Percentiles rank a stretch among this genome's conserved stretches.
Evolutionary conservation across 2,888 invertebrate species (phyloP).

Genomic region (Hydroisotoma schaefferi): DNA sequence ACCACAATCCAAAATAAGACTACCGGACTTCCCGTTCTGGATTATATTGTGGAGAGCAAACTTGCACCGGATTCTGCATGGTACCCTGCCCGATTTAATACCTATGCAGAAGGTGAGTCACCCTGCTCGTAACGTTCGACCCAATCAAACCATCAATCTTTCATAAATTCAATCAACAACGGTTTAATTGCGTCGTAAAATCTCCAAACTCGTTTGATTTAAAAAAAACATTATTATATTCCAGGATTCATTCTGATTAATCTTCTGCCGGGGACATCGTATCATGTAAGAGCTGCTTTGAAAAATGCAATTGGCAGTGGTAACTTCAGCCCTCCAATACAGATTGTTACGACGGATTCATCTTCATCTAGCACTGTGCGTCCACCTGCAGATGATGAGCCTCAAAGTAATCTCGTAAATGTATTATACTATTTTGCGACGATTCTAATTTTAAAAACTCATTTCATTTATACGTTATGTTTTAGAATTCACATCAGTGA

Average conservation of each 20-base stretch:
- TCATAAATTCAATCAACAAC: background rate
- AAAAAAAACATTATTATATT: background rate
- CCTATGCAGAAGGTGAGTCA: conserved; percentile 27
- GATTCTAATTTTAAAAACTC: conserved; percentile 2
- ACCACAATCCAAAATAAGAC: conserved; percentile 4
- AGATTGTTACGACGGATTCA: conserved; percentile 24
- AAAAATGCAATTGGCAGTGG: conserved; percentile 29
- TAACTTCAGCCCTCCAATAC: conserved; percentile 29
- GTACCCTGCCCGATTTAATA: conserved; percentile 29
- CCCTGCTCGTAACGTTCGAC: background rate
- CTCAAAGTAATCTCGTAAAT: conserved; percentile 15
- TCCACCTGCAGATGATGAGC: conserved; percentile 19
- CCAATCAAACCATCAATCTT: background rate
- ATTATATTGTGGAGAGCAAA: conserved; percentile 32
- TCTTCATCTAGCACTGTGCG: conserved; percentile 10
- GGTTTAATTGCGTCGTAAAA: no score
- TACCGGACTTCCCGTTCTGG: conserved; percentile 29
- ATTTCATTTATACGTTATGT: background rate
- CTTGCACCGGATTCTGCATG: conserved; percentile 27
- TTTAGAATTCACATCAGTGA: conserved; percentile 12
- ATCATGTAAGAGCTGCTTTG: conserved; percentile 36
- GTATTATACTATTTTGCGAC: background rate
- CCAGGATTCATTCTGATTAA: conserved; percentile 30
- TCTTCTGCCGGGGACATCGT: conserved; percentile 29
- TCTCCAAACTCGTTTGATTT: no score